These are phyloP conservation scores for Iguana delicatissima DNA, from an alignment of 2,797 vertebrate species.

Conservation along the genomic window DNA sequence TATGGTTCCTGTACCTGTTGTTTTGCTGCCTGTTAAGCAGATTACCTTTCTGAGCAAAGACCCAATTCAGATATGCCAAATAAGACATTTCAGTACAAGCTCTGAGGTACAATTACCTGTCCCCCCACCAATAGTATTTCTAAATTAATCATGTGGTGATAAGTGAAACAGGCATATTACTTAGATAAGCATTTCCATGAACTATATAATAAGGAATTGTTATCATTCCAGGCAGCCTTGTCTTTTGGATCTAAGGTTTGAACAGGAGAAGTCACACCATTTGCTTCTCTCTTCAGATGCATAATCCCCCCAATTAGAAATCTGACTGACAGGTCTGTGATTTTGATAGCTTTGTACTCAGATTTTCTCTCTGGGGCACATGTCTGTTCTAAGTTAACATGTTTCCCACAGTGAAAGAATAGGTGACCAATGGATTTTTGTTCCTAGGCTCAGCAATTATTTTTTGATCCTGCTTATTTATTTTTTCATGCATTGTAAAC, in stretches of 20 bases:
- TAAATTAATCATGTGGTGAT: conserved; percentile 45
- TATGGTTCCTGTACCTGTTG: neutral
- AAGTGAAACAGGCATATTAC: conserved; percentile 20
- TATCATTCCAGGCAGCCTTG: conserved; percentile 27
- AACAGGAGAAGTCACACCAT: neutral
- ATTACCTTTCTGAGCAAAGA: conserved; percentile 32
- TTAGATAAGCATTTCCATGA: conserved; percentile 26
- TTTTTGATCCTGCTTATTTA: neutral
- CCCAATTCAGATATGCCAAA: conserved; percentile 45
- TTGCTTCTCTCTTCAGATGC: neutral
- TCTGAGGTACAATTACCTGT: conserved; percentile 13
- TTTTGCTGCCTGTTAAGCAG: neutral
- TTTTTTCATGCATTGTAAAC: conserved; percentile 48
- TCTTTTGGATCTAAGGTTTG: neutral
- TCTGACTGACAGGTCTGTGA: conserved; percentile 41
- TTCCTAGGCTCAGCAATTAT: conserved; percentile 47
- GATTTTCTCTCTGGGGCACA: neutral
- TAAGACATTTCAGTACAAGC: conserved; percentile 20
- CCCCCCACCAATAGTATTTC: conserved; percentile 44
- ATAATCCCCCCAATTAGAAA: conserved; percentile 6
- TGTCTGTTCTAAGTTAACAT: conserved; percentile 32
- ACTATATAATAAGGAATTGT: conserved; percentile 37
- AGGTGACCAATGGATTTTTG: conserved; percentile 57
- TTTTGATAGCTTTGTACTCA: conserved; percentile 21
- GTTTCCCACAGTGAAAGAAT: conserved; percentile 2